Conservation (phyloP, 2,113 vertebrate species). For the Microtus richardsoni region DNA sequence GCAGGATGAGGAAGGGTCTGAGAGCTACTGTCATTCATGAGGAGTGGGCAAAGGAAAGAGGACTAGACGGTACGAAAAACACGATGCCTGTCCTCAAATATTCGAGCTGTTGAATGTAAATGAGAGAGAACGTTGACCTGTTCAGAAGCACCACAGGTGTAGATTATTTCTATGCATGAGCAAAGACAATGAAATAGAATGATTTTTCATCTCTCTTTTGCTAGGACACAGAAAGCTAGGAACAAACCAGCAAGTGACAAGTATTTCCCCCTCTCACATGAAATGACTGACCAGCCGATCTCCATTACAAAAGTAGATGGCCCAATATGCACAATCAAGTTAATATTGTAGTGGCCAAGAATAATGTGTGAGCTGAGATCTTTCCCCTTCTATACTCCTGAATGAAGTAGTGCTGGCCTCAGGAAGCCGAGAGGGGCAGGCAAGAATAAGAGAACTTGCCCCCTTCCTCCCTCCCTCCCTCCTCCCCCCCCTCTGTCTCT, state of each 20-base stretch:
- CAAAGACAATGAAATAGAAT: background rate
- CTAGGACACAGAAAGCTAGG: background rate
- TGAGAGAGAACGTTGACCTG: background rate
- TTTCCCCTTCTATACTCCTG: background rate
- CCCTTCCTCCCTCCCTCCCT: too few relatives aligned
- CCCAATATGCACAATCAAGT: background rate
- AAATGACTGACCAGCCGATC: background rate
- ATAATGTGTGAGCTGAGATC: background rate
- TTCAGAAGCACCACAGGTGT: background rate
- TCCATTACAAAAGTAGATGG: background rate
- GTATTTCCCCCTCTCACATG: background rate
- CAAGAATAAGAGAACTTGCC: background rate
- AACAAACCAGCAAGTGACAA: background rate
- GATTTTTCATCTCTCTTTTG: slow-evolving; percentile 25
- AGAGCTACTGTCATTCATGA: slow-evolving; percentile 40
- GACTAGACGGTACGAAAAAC: background rate
- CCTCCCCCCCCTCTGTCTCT: too few relatives aligned
- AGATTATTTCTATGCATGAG: background rate
- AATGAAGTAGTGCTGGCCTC: background rate
- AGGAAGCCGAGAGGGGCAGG: background rate
- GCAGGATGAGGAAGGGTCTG: background rate
- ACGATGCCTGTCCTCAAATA: slow-evolving; percentile 38
- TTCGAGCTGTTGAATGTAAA: slow-evolving; percentile 10
- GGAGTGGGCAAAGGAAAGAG: background rate
- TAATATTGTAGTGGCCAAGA: background rate